Conservation (phyloP, 2,113 vertebrate genomes). For the Prochilodus magdalenae region DNA sequence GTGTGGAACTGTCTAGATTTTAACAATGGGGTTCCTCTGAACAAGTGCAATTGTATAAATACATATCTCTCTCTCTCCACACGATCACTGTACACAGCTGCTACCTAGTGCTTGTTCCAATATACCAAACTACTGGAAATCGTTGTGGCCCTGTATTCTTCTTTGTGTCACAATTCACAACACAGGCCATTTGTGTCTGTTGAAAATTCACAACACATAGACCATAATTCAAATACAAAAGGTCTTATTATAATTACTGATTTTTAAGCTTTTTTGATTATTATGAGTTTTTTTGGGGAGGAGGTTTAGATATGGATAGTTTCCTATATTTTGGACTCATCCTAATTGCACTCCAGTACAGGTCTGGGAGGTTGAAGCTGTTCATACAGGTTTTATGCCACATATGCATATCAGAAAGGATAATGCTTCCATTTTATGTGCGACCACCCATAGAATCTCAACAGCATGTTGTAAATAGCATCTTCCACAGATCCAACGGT, state of each 20-base stretch:
- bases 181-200: background rate
- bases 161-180: background rate
- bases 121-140: conserved; percentile 74
- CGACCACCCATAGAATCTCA: too few relatives aligned
- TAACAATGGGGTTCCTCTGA: conserved; percentile 83
- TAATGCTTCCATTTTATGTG: too few relatives aligned
- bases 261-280: too few relatives aligned
- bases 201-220: background rate
- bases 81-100: conserved; percentile 88
- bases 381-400: too few relatives aligned
- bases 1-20: conserved; percentile 76
- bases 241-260: too few relatives aligned
- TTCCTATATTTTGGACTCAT: too few relatives aligned
- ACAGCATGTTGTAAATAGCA: background rate
- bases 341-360: too few relatives aligned
- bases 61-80: conserved; percentile 85
- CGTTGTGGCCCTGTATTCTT: conserved; percentile 14
- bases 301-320: too few relatives aligned
- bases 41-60: conserved; percentile 89
- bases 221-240: background rate
- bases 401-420: too few relatives aligned
- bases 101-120: conserved; percentile 92
- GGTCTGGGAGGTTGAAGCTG: too few relatives aligned
- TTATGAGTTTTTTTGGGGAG: too few relatives aligned
- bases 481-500: too few relatives aligned